Percentiles rank a stretch among this genome's conserved stretches.
These are phyloP conservation scores for Dyspetes luteomarginatus DNA, from an alignment of 2,888 invertebrate species.

Conservation along the genomic window DNA sequence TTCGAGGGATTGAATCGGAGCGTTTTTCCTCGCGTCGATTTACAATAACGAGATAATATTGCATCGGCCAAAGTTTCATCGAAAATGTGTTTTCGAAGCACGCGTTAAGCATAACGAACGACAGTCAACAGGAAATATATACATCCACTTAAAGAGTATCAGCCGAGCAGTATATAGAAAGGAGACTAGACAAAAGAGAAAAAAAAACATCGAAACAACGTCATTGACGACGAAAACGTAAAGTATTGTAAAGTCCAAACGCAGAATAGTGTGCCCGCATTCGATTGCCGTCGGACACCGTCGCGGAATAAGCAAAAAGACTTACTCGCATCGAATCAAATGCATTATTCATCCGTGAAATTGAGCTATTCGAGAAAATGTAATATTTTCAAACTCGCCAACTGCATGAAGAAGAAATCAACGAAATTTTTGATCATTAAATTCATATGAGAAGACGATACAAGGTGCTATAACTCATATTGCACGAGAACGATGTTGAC, in stretches of 20 bases:
- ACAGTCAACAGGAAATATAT: not conserved
- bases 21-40: no score
- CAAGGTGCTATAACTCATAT: not conserved
- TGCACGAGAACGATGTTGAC: not conserved
- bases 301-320: not conserved
- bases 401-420: not conserved
- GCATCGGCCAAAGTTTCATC: not conserved
- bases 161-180: not conserved
- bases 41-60: not conserved
- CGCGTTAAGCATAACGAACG: not conserved
- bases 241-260: slow-evolving; percentile 7
- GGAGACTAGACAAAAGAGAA: not conserved
- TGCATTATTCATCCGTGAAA: not conserved
- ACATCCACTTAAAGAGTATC: not conserved
- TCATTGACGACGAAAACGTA: not conserved
- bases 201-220: not conserved
- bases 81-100: not conserved
- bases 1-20: no score
- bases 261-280: not conserved
- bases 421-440: no score
- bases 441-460: not conserved
- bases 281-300: slow-evolving; percentile 29
- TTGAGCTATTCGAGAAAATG: not conserved
- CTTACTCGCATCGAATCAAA: not conserved
- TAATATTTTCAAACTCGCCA: not conserved